These are phyloP conservation scores for Gymnothorax reevesii DNA, from an alignment of 2,797 vertebrate species.

Conservation along the genomic window DNA sequence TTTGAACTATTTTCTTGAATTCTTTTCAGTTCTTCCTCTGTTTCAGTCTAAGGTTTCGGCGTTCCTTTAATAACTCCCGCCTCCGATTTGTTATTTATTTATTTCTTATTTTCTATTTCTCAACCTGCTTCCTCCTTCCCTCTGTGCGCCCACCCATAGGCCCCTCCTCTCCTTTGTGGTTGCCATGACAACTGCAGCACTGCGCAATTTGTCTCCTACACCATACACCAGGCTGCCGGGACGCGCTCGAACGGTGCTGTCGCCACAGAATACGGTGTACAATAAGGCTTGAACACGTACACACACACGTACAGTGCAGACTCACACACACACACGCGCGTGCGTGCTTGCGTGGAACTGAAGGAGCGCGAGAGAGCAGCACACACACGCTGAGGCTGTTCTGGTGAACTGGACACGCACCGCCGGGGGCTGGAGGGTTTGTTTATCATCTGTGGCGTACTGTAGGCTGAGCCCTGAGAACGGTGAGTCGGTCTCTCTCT, in stretches of 20 bases:
- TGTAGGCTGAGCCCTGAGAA: slow-evolving; percentile 16
- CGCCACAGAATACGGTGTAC: no score
- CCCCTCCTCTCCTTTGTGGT: slow-evolving; percentile 44
- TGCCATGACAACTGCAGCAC: slow-evolving; percentile 80
- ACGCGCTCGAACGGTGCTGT: no score
- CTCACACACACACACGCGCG: slow-evolving; percentile 34
- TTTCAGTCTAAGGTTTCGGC: slow-evolving; percentile 7
- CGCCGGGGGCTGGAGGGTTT: slow-evolving; percentile 63
- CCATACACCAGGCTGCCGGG: no score
- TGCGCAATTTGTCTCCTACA: slow-evolving; percentile 80
- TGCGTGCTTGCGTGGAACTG: slow-evolving; percentile 52
- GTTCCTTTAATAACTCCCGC: slow-evolving; percentile 21
- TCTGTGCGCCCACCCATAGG: not conserved
- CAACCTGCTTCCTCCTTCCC: slow-evolving; percentile 1
- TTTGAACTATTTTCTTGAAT: not conserved
- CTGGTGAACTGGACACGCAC: slow-evolving; percentile 76
- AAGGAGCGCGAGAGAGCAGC: slow-evolving; percentile 50
- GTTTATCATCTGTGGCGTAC: slow-evolving; percentile 57
- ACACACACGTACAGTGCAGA: not conserved
- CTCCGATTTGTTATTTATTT: not conserved
- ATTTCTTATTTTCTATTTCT: not conserved
- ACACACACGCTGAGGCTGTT: slow-evolving; percentile 31
- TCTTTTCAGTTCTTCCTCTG: not conserved
- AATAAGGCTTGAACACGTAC: not conserved
- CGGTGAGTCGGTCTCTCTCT: not conserved